phyloP scores from a whole-genome alignment of 1,140 invertebrate species.

The Drosophila equinoxialis region DNA sequence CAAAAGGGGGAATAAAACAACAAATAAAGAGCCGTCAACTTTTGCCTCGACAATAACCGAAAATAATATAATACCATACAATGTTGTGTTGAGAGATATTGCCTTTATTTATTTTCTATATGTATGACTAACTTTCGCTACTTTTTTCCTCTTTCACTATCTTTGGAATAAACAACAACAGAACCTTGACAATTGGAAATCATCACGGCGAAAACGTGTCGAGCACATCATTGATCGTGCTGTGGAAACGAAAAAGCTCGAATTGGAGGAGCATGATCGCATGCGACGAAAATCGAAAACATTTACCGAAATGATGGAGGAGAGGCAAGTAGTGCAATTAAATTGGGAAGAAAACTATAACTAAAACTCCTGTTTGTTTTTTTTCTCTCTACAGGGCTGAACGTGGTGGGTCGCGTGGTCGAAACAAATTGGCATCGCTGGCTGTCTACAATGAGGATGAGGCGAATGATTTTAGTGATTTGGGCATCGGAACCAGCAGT shows the following conservation, averaged over 20 bases:
- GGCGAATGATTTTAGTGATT: slow-evolving; percentile 91
- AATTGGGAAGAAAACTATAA: neutral
- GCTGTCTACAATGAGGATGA: slow-evolving; percentile 90
- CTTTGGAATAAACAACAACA: slow-evolving; percentile 78
- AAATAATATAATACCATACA: slow-evolving; percentile 31
- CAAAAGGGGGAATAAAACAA: neutral
- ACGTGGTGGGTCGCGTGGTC: slow-evolving; percentile 79
- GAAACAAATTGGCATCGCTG: slow-evolving; percentile 85
- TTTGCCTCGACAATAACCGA: slow-evolving; percentile 61
- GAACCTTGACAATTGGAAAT: slow-evolving; percentile 98
- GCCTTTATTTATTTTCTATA: slow-evolving; percentile 55
- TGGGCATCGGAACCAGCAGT: slow-evolving; percentile 91
- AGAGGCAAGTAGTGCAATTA: slow-evolving; percentile 86
- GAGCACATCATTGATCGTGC: slow-evolving; percentile 95
- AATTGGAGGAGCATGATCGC: slow-evolving; percentile 89
- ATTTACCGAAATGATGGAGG: slow-evolving; percentile 96
- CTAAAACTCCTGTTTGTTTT: slow-evolving; percentile 7
- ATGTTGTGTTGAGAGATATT: slow-evolving; percentile 27
- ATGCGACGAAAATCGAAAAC: slow-evolving; percentile 92
- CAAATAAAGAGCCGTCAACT: slow-evolving; percentile 28
- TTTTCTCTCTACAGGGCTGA: slow-evolving; percentile 83
- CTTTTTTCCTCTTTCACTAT: slow-evolving; percentile 31
- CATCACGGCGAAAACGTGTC: slow-evolving; percentile 93
- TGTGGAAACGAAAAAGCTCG: slow-evolving; percentile 93
- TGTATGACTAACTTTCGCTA: slow-evolving; percentile 64